Base-by-base conservation (phyloP, 2,797 vertebrate genomes). In the Platyrinchus mystaceus region DNA sequence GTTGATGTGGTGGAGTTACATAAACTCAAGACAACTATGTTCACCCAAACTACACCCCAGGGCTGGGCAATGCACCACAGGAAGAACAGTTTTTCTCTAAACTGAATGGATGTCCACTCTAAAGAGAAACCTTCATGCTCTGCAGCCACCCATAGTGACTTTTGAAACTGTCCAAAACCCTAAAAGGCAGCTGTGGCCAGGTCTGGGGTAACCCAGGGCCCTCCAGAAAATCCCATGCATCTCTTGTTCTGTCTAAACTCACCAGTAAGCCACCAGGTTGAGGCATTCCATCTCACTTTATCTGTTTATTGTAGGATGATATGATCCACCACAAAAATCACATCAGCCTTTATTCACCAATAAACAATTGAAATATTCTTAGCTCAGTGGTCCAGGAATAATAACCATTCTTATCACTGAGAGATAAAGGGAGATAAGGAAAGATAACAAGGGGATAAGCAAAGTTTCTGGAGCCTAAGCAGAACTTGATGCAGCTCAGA, bases 351-450 rank as follows among this genome's bases (percentile, higher is more conserved):
- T 84, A 50, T 58, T 92, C 23, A 75, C 50, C 64, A 89, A 77
- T 86, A 97, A 94, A 96, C 95, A 95, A 69, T 49, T 91, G 39
- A 92, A 96, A 93, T 69, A 89, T 70, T 67, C 59, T 62, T 81
- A 91, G 80, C 63, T 76, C 59, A 37, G 1, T 3, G 11, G 50
- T 89, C 87, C 82, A 93, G 89, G 78, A 96, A 94, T 84, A 96
- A 95, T 73, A 95, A 96, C 62, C 37, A 73, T 79, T 90, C 52
- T 84, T 91, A 94, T 84, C 89, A 86, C 2, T 39, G 30, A 49
- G 44, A 91, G 87, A 95, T 91, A 95, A 84, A 92, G 16, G 55
- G 47, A 89, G 50, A 81, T 47, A 90, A 88, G 81, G 66, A 75
- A 93, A 95, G 55, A 91, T 91, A 87, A 73, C 63, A 78, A 78